Evolutionary conservation across 2,113 vertebrate genomes (phyloP).

Genomic region (Candoia aspera): DNA sequence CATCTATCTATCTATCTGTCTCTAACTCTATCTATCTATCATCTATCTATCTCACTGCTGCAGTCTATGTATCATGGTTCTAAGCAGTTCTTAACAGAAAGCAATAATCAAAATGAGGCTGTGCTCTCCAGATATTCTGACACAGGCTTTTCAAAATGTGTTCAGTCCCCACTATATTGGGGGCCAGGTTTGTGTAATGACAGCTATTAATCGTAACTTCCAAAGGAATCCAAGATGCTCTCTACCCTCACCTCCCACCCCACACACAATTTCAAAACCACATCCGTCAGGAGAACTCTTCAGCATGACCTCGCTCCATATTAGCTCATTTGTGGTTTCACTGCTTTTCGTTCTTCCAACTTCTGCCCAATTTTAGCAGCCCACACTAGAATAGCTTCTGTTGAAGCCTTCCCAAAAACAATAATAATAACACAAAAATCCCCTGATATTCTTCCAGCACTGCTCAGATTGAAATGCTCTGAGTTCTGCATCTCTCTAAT

Average conservation of each 20-base stretch:
- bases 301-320: background rate
- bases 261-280: background rate
- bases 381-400: constrained; percentile 7
- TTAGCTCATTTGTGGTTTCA: constrained; percentile 12
- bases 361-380: constrained; percentile 53
- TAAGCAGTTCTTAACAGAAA: background rate
- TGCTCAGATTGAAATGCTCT: background rate
- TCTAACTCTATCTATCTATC: too few species aligned
- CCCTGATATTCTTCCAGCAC: constrained; percentile 33
- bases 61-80: too few species aligned
- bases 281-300: background rate
- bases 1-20: too few species aligned
- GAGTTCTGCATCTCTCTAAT: constrained; percentile 11
- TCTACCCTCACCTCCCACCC: background rate
- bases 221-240: background rate
- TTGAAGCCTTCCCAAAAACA: constrained; percentile 26
- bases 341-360: constrained; percentile 23
- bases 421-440: background rate
- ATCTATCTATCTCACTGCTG: too few species aligned
- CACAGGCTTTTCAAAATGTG: background rate
- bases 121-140: background rate
- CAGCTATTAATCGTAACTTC: background rate
- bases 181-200: background rate
- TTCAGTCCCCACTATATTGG: background rate
- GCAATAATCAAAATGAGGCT: background rate